Evolutionary conservation across 2,113 vertebrate genomes (phyloP).

Genomic region (Thunnus thynnus): DNA sequence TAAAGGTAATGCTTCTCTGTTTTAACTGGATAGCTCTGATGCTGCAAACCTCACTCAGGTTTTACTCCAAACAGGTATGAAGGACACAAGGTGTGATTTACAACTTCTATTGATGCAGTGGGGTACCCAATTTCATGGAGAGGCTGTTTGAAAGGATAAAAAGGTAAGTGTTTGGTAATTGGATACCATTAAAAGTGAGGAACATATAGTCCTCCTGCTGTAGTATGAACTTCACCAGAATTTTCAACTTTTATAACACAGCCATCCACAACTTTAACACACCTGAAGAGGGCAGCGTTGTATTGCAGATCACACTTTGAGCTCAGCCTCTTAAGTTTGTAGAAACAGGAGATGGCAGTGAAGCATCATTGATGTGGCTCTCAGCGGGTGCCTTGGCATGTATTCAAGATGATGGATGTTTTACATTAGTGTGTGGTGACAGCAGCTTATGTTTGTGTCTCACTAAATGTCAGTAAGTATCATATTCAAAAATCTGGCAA

Average conservation of each 20-base stretch:
- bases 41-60: not conserved
- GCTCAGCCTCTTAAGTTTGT: constrained; percentile 11
- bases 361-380: constrained; percentile 46
- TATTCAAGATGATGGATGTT: constrained; percentile 77
- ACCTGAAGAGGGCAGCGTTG: constrained; percentile 71
- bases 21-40: not conserved
- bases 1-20: not conserved
- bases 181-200: not conserved
- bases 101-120: not conserved
- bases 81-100: not conserved
- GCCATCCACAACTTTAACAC: not conserved
- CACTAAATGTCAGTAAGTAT: constrained; percentile 78
- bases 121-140: not conserved
- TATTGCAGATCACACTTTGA: constrained; percentile 38
- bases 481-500: constrained; percentile 71
- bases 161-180: not conserved
- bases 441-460: constrained; percentile 77
- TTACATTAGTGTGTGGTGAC: constrained; percentile 77
- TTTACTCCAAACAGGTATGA: constrained; percentile 1
- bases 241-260: not conserved
- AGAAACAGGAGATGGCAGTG: constrained; percentile 69
- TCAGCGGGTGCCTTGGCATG: constrained; percentile 61
- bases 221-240: too few species aligned
- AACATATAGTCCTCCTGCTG: not conserved
- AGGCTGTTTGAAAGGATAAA: not conserved